Evolutionary conservation across 2,888 invertebrate species (phyloP).

Genomic region (Deroplatys truncata): DNA sequence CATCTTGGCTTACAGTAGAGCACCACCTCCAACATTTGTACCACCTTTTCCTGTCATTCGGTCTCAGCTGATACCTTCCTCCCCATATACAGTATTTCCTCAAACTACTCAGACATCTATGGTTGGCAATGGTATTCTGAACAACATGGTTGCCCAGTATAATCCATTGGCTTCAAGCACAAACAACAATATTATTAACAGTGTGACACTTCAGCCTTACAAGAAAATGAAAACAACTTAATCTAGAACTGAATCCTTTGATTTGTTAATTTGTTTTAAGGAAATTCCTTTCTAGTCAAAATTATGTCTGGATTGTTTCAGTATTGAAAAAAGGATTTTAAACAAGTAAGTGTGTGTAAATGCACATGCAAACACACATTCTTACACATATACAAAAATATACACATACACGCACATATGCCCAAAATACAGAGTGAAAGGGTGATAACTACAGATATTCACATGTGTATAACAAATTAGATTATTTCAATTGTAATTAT

Average conservation of each 20-base stretch:
- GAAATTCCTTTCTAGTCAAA: slow-evolving; percentile 28
- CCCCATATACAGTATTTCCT: slow-evolving; percentile 20
- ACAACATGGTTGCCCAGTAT: slow-evolving; percentile 36
- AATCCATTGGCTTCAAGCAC: slow-evolving; percentile 41
- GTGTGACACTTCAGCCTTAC: slow-evolving; percentile 72
- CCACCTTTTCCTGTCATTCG: slow-evolving; percentile 49
- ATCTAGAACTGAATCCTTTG: slow-evolving; percentile 39
- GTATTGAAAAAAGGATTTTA: slow-evolving; percentile 19
- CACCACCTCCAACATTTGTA: slow-evolving; percentile 37
- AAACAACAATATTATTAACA: slow-evolving; percentile 44
- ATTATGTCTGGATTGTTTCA: slow-evolving; percentile 23
- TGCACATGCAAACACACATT: neutral
- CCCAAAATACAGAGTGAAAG: neutral
- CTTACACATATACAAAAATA: neutral
- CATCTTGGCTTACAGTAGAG: slow-evolving; percentile 30
- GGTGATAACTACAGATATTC: neutral
- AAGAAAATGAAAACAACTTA: slow-evolving; percentile 89
- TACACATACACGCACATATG: too few species aligned
- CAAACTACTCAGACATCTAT: slow-evolving; percentile 12
- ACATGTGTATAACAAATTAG: neutral
- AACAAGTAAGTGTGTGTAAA: neutral
- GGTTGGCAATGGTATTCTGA: slow-evolving; percentile 34
- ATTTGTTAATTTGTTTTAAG: slow-evolving; percentile 10
- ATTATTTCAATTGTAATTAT: neutral
- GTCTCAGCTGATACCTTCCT: slow-evolving; percentile 36